Conservation (phyloP, 2,797 vertebrate genomes). For the Morus bassanus region DNA sequence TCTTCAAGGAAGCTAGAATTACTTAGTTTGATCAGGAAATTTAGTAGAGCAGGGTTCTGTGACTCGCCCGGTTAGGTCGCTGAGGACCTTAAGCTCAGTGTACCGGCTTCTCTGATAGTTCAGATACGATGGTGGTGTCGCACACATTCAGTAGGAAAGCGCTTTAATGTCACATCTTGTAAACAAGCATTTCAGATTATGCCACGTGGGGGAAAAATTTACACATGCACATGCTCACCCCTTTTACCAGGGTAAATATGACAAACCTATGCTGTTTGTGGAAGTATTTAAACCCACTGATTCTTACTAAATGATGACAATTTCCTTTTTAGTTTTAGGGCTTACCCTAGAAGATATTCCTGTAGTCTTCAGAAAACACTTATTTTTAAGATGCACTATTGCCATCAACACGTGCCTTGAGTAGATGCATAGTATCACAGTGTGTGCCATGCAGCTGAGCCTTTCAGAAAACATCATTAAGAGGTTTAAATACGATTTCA, state of each 20-base stretch:
- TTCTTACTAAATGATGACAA: not conserved
- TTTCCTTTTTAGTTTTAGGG: not conserved
- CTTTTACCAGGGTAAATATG: not conserved
- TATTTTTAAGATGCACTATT: not conserved
- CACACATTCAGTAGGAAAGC: not conserved
- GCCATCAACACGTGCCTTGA: not conserved
- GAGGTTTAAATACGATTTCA: not conserved
- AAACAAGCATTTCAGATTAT: not conserved
- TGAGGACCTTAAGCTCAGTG: not conserved
- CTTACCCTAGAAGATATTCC: not conserved
- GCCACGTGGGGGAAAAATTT: fast-evolving
- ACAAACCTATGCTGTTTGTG: not conserved
- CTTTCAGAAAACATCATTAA: not conserved
- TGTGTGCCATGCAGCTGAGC: not conserved
- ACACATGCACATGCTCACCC: fast-evolving
- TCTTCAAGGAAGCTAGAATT: not conserved
- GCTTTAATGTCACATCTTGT: not conserved
- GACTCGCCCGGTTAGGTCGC: not conserved
- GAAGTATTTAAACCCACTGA: not conserved
- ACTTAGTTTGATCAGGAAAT: not conserved
- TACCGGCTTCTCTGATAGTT: not conserved
- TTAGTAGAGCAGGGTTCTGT: not conserved
- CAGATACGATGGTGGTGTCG: no score
- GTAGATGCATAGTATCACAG: not conserved
- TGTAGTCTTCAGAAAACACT: not conserved